Base-by-base conservation (phyloP, 2,797 vertebrate genomes). In the Hippocampus kuda region DNA sequence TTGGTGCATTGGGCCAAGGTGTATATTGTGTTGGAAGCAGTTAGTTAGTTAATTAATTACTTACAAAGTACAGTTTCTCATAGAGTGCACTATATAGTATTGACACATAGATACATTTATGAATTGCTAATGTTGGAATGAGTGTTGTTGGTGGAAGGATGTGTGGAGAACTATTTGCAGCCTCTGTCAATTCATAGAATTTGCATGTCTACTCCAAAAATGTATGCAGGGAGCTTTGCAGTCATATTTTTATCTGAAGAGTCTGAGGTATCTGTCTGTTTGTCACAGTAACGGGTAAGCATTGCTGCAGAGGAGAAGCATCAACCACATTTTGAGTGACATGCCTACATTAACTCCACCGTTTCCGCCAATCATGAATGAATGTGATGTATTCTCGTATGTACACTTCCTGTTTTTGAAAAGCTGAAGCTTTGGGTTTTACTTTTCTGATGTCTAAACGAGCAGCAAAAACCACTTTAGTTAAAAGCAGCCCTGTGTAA, bases 21-120 rank as follows among this genome's bases (percentile, higher is more conserved):
- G 70, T 26, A 77, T 77, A 71, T 56, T 59, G 64, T 75, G 15
- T 66, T 70, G 65, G 15, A 72, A 70, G 54, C 48, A 22, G 24
- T 64, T n/a, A n/a, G 24, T 16, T 51, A 7, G 24, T 46, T 51
- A 7, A 20, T 22, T 51, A 26, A 27, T 16, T 46, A 18, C 8
- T 34, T 34, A 34, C 34, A 34, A 34, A 34, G 34, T 34, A n/a
- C 20, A 22, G 9, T n/a, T 24, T 64, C n/a, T 44, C 5, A n/a
- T 20, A 8, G 22, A 63, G 61, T 11, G 68, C 69, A 41, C 42
- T 15, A 16, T 59, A 27, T 13, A 65, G 1, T 41, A 54, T 70
- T 73, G 73, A 71, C 59, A 66, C 65, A 26, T 69, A 65, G 68
- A 60, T 72, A 9, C 42, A 65, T 44, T 63, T 15, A 26, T 38